Conservation (phyloP, 1,140 invertebrate genomes). For the Euwallacea similis region DNA sequence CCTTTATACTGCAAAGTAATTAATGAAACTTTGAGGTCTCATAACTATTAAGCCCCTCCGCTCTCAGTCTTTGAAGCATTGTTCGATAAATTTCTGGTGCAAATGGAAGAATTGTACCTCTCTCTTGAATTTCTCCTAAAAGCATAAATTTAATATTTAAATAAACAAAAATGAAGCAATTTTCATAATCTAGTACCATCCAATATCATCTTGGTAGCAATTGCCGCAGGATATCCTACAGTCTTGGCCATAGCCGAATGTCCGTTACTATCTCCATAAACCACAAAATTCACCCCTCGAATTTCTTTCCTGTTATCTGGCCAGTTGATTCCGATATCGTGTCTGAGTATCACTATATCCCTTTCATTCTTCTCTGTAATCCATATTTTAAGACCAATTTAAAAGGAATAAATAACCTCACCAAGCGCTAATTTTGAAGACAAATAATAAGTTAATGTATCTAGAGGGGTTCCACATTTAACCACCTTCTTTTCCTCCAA, state of each 20-base stretch:
- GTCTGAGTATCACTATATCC: slow-evolving; percentile 91
- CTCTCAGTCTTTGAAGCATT: slow-evolving; percentile 78
- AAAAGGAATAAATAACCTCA: slow-evolving; percentile 47
- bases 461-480: slow-evolving; percentile 85
- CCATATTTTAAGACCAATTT: slow-evolving; percentile 12
- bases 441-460: slow-evolving; percentile 90
- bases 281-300: slow-evolving; percentile 89
- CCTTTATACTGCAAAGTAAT: too few relatives aligned
- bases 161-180: background rate
- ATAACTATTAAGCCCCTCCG: slow-evolving; percentile 82
- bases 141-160: background rate
- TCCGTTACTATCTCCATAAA: slow-evolving; percentile 83
- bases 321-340: slow-evolving; percentile 92
- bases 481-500: slow-evolving; percentile 80
- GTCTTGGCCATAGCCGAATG: slow-evolving; percentile 98
- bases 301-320: slow-evolving; percentile 82
- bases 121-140: slow-evolving; percentile 90
- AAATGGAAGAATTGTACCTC: slow-evolving; percentile 90
- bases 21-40: slow-evolving; percentile 61
- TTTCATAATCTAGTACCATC: slow-evolving; percentile 67
- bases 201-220: slow-evolving; percentile 96
- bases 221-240: slow-evolving; percentile 94
- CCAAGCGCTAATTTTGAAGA: slow-evolving; percentile 81
- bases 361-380: slow-evolving; percentile 75
- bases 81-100: slow-evolving; percentile 89